Percentiles rank a stretch among this genome's conserved stretches.
phyloP scores from a whole-genome alignment of 2,888 invertebrate genomes.

The Hybos culiciformis region DNA sequence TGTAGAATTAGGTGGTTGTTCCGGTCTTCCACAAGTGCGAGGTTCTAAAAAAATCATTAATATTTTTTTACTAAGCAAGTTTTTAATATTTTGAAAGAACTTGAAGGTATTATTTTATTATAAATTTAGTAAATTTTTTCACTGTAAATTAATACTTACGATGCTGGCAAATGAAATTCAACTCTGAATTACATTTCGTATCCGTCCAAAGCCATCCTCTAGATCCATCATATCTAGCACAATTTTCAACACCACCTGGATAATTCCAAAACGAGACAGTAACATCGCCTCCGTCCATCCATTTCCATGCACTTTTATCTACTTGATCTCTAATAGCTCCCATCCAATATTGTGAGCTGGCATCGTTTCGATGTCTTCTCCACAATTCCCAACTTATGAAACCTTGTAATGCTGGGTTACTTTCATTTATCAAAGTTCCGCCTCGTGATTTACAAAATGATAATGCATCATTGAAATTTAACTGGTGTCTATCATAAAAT shows the following conservation, averaged over 20 bases:
- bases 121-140: no score
- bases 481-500: conserved; percentile 77
- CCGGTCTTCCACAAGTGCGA: conserved; percentile 79
- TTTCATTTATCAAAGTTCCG: conserved; percentile 78
- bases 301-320: conserved; percentile 70
- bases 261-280: conserved; percentile 86
- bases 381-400: conserved; percentile 92
- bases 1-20: conserved; percentile 86
- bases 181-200: conserved; percentile 67
- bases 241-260: conserved; percentile 69
- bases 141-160: conserved; percentile 45
- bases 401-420: conserved; percentile 84
- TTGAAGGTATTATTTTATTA: no score
- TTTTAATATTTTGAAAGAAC: no score
- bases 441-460: conserved; percentile 68
- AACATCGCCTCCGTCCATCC: conserved; percentile 79
- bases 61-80: no score
- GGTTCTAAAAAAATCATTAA: conserved; percentile 48
- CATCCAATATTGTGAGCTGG: conserved; percentile 90
- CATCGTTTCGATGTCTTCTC: conserved; percentile 80
- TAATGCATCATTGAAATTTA: conserved; percentile 64
- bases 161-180: conserved; percentile 89
- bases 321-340: conserved; percentile 75
- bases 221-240: conserved; percentile 81
- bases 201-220: conserved; percentile 93